phyloP scores from a whole-genome alignment of 2,888 invertebrate species.

The Brachynemurus nebulosus region DNA sequence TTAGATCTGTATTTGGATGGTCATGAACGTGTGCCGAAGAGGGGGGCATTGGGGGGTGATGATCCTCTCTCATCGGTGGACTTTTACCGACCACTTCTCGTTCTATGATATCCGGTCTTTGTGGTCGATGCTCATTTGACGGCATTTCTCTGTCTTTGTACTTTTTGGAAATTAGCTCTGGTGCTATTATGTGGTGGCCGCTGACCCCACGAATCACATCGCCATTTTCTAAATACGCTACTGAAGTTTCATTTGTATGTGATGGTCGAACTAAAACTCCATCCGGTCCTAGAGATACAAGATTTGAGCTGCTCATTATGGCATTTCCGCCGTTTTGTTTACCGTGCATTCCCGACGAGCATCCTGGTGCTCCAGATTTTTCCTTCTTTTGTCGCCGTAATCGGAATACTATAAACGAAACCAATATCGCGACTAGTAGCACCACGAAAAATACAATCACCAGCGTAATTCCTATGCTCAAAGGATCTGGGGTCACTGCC shows the following conservation, averaged over 20 bases:
- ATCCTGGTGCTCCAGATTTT: slow-evolving; percentile 54
- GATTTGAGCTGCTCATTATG: slow-evolving; percentile 53
- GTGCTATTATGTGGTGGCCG: slow-evolving; percentile 65
- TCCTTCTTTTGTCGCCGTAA: slow-evolving; percentile 77
- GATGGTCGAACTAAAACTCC: slow-evolving; percentile 52
- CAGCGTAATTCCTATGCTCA: slow-evolving; percentile 84
- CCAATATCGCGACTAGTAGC: slow-evolving; percentile 73
- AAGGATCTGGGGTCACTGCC: slow-evolving; percentile 67
- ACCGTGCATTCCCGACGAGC: slow-evolving; percentile 55
- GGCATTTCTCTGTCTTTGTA: slow-evolving; percentile 73
- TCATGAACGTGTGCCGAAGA: slow-evolving; percentile 59
- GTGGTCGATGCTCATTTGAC: slow-evolving; percentile 58
- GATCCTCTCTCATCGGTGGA: slow-evolving; percentile 63
- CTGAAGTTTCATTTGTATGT: slow-evolving; percentile 52
- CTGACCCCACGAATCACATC: slow-evolving; percentile 62
- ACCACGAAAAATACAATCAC: slow-evolving; percentile 91
- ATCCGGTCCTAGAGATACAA: slow-evolving; percentile 52
- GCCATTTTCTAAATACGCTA: slow-evolving; percentile 59
- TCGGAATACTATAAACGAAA: slow-evolving; percentile 85
- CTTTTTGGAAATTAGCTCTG: slow-evolving; percentile 77
- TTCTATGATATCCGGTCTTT: slow-evolving; percentile 88
- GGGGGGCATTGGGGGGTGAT: slow-evolving; percentile 66
- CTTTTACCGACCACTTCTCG: slow-evolving; percentile 76
- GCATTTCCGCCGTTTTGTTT: slow-evolving; percentile 62
- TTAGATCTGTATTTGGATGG: slow-evolving; percentile 59